Evolutionary conservation across 1,140 invertebrate species (phyloP), one percentile per base, ranked within the genome.

Genomic region (Chlorops oryzae): DNA sequence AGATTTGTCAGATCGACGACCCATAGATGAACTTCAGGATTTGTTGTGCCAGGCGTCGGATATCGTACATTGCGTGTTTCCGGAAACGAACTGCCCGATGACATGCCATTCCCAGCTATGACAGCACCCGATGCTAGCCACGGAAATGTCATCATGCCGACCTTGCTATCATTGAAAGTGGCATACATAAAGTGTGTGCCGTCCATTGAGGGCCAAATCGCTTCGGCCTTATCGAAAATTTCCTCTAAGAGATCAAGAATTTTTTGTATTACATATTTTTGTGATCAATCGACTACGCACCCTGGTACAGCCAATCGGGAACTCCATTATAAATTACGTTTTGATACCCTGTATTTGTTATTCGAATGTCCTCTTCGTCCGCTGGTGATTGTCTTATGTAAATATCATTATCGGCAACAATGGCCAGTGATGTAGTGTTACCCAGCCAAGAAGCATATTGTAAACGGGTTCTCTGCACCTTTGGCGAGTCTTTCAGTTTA

Each of bases 281-380:
- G n/a, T 40, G 22, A 3, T 17, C 13, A 21, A 41, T 2, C 20
- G 17, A 34, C 15, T 13, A 22, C 38, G 15, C 49, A 90, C 88
- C 88, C 81, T 94, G 91, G 74, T 96, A 96, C 2, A 95, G 72
- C 90, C 90, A 96, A 73, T 96, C 92, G 1, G 92, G 89, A 20
- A 96, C 81, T 20, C 92, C 92, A 73, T 96, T 95, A 75, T 88
- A 95, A 35, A 93, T 77, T 21, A 83, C 65, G 22, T 85, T 87
- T 3, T 85, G 81, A 34, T 78, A 61, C 1, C 90, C 89, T 37
- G 82, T 85, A 50, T 79, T 79, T 12, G 90, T 93, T 50, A 95
- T 77, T 27, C 83, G 77, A 21, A 75, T 58, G 48, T 79, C 75
- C 52, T 83, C 80, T 49, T 80, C 77, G 9, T 77, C 76, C 23